These are phyloP conservation scores for Streptopelia turtur DNA, from an alignment of 2,797 vertebrate species.

Conservation along the genomic window DNA sequence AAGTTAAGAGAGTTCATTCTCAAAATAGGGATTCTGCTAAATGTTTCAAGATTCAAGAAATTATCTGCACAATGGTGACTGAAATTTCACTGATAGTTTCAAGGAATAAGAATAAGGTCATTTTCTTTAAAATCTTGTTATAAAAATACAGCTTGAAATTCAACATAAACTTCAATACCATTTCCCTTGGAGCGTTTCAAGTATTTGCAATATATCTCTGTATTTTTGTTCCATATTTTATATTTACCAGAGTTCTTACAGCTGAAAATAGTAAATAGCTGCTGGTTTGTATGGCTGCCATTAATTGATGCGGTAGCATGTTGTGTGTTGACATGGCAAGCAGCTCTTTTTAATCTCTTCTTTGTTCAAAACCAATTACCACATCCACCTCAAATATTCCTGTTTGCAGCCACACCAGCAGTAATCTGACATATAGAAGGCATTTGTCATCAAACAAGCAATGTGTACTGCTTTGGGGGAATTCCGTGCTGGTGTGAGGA, in stretches of 20 bases:
- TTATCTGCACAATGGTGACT: neutral
- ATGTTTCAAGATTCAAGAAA: neutral
- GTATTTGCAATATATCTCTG: neutral
- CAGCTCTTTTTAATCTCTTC: conserved; percentile 10
- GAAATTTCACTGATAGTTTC: neutral
- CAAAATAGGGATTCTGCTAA: neutral
- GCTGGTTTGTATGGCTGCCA: neutral
- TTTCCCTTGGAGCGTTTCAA: neutral
- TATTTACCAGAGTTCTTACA: neutral
- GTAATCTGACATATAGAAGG: neutral
- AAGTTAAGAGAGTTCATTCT: neutral
- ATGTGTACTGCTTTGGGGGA: neutral
- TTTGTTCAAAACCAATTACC: conserved; percentile 39
- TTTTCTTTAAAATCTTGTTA: neutral
- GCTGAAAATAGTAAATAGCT: conserved; percentile 33
- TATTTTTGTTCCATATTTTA: conserved; percentile 19
- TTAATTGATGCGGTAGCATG: neutral
- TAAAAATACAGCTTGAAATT: neutral
- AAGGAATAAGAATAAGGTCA: neutral
- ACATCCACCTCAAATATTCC: conserved; percentile 29
- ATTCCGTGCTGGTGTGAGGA: neutral
- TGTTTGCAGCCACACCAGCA: conserved; percentile 6
- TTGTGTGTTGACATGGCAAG: neutral
- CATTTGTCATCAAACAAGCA: conserved; percentile 22
- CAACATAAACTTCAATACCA: neutral